A percentile compares a stretch with the other conserved stretches of the same genome.
These are phyloP conservation scores for Apolygus lucorum DNA, from an alignment of 1,140 invertebrate species.

Conservation along the genomic window DNA sequence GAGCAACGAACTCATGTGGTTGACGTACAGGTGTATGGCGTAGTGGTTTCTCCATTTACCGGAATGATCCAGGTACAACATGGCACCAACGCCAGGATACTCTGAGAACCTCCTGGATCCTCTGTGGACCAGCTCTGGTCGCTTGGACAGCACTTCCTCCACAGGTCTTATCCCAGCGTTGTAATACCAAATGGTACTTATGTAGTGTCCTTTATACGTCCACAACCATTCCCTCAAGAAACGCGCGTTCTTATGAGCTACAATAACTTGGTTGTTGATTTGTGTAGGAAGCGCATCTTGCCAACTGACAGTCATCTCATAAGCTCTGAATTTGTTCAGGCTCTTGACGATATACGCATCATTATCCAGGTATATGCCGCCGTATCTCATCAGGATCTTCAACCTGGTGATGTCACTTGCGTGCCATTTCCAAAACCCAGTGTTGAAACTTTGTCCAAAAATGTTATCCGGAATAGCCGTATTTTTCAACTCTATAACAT, in stretches of 20 bases:
- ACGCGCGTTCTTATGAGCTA: slow-evolving; percentile 33
- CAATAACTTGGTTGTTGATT: slow-evolving; percentile 31
- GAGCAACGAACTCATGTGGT: slow-evolving; percentile 19
- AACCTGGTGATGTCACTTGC: slow-evolving; percentile 31
- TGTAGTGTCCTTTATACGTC: slow-evolving; percentile 33
- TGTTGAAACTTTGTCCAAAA: slow-evolving; percentile 34
- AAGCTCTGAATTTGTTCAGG: slow-evolving; percentile 32
- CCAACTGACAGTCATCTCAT: slow-evolving; percentile 41
- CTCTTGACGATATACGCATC: slow-evolving; percentile 30
- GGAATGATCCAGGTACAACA: slow-evolving; percentile 19
- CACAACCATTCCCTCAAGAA: slow-evolving; percentile 36
- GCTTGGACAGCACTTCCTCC: slow-evolving; percentile 29
- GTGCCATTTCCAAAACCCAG: slow-evolving; percentile 25
- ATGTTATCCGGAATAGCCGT: slow-evolving; percentile 32
- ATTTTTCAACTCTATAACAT: slow-evolving; percentile 23
- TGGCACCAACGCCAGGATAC: slow-evolving; percentile 2
- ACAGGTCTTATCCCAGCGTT: slow-evolving; percentile 37
- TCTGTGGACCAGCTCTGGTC: slow-evolving; percentile 25
- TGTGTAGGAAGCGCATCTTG: slow-evolving; percentile 26
- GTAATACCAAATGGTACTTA: slow-evolving; percentile 35
- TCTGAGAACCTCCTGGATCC: slow-evolving; percentile 2
- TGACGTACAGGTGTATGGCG: slow-evolving; percentile 22
- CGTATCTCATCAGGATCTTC: slow-evolving; percentile 29
- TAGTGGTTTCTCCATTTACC: slow-evolving; percentile 23
- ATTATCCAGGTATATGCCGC: slow-evolving; percentile 34